Evolutionary conservation across 2,113 vertebrate genomes (phyloP).

Genomic region (Bubo blakistoni): DNA sequence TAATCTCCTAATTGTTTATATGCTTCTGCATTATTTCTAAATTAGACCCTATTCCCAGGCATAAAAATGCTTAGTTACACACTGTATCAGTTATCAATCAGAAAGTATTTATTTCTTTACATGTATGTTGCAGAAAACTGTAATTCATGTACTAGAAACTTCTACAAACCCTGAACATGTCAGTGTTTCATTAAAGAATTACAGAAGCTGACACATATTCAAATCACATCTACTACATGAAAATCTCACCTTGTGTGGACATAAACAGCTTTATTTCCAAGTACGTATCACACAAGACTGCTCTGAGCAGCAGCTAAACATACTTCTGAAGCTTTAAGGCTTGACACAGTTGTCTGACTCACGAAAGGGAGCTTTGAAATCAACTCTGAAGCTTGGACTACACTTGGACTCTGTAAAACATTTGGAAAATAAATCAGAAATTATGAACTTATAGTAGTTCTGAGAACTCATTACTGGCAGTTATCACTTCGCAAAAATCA

Average conservation of each 20-base stretch:
- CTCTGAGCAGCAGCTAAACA: background rate
- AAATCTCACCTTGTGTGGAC: background rate
- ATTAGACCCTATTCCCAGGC: background rate
- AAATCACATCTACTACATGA: background rate
- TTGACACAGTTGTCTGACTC: background rate
- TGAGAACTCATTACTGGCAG: background rate
- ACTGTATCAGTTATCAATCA: accelerated
- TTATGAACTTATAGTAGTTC: accelerated
- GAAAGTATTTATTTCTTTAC: background rate
- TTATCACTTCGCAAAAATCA: background rate
- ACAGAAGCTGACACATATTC: background rate
- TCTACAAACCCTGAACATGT: background rate
- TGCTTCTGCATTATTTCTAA: background rate
- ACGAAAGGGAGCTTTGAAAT: background rate
- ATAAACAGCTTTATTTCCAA: background rate
- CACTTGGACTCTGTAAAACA: background rate
- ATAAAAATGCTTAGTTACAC: background rate
- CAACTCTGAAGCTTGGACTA: background rate
- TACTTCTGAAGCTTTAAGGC: background rate
- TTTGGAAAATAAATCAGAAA: background rate
- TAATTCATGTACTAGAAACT: background rate
- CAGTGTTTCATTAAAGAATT: background rate
- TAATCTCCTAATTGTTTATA: background rate
- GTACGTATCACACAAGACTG: too few species aligned
- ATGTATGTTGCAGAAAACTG: background rate